Evolutionary conservation across 2,797 vertebrate species (phyloP), one percentile per base, ranked within the genome.

Genomic region (Lates japonicus): DNA sequence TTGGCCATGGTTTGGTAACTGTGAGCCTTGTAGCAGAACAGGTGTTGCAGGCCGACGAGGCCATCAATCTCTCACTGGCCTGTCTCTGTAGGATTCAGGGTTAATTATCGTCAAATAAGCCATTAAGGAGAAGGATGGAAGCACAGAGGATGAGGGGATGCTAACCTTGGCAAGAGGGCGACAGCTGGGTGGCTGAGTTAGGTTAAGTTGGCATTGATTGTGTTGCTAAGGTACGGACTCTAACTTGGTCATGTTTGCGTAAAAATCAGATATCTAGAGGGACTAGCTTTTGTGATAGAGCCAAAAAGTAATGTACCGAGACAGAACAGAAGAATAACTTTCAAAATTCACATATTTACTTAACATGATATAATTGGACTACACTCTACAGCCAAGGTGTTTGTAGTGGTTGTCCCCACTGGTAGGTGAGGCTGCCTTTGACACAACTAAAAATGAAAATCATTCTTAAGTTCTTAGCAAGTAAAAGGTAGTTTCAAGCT

Each of bases 61-160:
- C 94, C 92, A 95, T 95, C 93, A 94, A 96, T 96, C 94, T 96
- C 93, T 89, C 90, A 77, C 92, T 63, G 82, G 91, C 87, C 89
- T 54, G 90, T 94, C 94, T 94, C 95, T 85, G 93, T 93, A 92
- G 93, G 92, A 95, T 95, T 95, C 94, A 93, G 94, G 94, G 94
- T 95, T 96, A 95, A 96, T 95, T 96, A 96, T 95, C 95, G 48
- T 96, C 95, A 95, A 95, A 94, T 94, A 95, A 94, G 90, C 90
- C 93, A 95, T 95, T 94, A 95, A 93, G 91, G 93, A 94, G 91
- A 95, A 83, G 71, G 93, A 95, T 93, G 91, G 89, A 90, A 85
- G 91, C 68, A 0, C 64, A 65, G 83, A 81, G 87, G 90, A 92
- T 85, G 93, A 93, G 87, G 82, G 76, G 91, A 90, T 85, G 76